Evolutionary conservation across 2,113 vertebrate genomes (phyloP), one percentile per base, ranked within the genome.

Genomic region (Ornithorhynchus anatinus): DNA sequence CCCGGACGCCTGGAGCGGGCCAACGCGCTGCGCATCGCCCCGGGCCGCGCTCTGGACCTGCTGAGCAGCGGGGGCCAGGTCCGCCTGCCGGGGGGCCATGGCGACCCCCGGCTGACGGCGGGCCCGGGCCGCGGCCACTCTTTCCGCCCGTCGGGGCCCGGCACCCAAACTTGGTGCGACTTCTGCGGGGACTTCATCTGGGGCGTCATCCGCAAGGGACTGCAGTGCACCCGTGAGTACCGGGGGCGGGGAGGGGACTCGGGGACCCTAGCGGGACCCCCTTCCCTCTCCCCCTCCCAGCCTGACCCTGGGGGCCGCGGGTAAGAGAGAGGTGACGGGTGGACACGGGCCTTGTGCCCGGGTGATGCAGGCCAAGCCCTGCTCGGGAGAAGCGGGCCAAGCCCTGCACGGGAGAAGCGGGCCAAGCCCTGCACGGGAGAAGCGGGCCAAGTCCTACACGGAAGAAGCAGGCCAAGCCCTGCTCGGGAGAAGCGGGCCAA

Each of bases 151-250:
- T 72, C 86, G 1, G 80, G 75, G 65, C 93, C 95, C 3, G 88
- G 92, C 76, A 92, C 94, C 65, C 90, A 96, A 66, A 95, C 94
- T 87, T 99, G 97, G 96, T 99, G 97, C 79, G 97, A 99, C 84
- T 92, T 98, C 70, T 98, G 97, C 81, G 97, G 97, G 27, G 96
- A 98, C 54, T 98, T 99, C 90, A 95, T 98, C 87, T 99, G 97
- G 97, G 97, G 97, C 29, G 90, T 97, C 40, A 96, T 95, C 89
- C 95, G 94, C 75, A 97, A 95, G 89, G 95, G 94, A 61, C 89
- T 98, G 54, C 95, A 95, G 79, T 99, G 97, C 72, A 43, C 84
- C 63, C 86, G 97, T 99, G 90, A 99, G 97, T 98, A 94, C 70
- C 22, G 11, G 63, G 4, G 14, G 25, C 7, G 13, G 66, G 54